Conservation (phyloP, 2,888 invertebrate species). For the Lymantria dispar region DNA sequence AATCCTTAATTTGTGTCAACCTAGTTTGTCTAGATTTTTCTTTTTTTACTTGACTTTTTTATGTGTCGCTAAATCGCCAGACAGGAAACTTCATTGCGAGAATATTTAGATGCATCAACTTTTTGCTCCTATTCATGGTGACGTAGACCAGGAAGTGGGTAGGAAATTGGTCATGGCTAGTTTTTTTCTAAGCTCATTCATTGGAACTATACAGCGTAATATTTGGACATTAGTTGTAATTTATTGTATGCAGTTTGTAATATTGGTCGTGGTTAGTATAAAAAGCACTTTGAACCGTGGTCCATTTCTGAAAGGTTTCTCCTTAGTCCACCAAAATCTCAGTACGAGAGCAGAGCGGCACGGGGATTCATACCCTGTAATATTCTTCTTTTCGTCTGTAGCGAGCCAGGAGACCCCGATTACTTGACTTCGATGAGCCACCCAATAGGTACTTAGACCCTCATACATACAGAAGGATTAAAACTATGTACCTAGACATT, state of each 20-base stretch:
- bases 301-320: too few species aligned
- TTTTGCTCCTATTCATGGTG: slow-evolving; percentile 9
- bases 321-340: too few species aligned
- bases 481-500: too few species aligned
- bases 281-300: too few species aligned
- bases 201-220: slow-evolving; percentile 4
- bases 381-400: too few species aligned
- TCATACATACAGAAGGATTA: too few species aligned
- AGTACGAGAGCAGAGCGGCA: too few species aligned
- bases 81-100: slow-evolving; percentile 10
- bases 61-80: neutral
- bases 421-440: too few species aligned
- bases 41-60: neutral
- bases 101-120: slow-evolving; percentile 16
- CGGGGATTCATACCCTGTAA: too few species aligned
- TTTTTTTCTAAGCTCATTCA: slow-evolving; percentile 15
- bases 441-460: too few species aligned
- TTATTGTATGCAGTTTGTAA: neutral
- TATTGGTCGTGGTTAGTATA: too few species aligned
- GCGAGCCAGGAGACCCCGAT: too few species aligned
- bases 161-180: slow-evolving; percentile 1
- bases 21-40: neutral
- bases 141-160: slow-evolving; percentile 5
- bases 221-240: neutral
- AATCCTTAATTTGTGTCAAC: neutral